Percentiles rank a stretch among this genome's conserved stretches.
Conservation (phyloP, 2,113 vertebrate genomes). For the Todiramphus chloris region DNA sequence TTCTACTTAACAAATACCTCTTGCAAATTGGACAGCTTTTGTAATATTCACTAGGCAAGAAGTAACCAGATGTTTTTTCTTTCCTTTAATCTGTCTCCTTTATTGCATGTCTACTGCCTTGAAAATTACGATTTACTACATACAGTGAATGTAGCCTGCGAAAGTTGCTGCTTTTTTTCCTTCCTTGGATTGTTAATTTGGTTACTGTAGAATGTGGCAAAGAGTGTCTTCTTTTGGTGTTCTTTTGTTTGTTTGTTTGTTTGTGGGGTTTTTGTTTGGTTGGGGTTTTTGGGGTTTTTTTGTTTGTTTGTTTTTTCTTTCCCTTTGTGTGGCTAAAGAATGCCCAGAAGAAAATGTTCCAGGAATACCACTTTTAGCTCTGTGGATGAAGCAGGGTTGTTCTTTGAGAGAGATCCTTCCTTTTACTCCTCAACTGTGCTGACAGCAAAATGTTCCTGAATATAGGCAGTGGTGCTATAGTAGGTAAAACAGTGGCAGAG, state of each 20-base stretch:
- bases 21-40: not conserved
- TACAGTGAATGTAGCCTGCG: constrained; percentile 24
- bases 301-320: not conserved
- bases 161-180: constrained; percentile 2
- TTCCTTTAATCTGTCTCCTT: constrained; percentile 26
- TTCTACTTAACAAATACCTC: not conserved
- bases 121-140: not conserved
- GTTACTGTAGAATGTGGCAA: not conserved
- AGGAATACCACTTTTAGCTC: not conserved
- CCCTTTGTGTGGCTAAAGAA: not conserved
- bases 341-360: not conserved
- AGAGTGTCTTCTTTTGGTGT: not conserved
- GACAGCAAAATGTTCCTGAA: not conserved
- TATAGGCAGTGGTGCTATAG: not conserved
- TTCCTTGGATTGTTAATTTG: constrained; percentile 6
- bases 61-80: not conserved
- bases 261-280: no score
- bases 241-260: not conserved
- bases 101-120: not conserved
- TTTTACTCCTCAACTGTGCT: not conserved
- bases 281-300: no score
- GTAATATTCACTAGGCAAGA: not conserved
- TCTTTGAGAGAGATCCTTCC: not conserved
- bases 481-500: not conserved
- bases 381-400: not conserved